These are phyloP conservation scores for Anguilla japonica DNA, from an alignment of 2,113 vertebrate species.

Conservation along the genomic window DNA sequence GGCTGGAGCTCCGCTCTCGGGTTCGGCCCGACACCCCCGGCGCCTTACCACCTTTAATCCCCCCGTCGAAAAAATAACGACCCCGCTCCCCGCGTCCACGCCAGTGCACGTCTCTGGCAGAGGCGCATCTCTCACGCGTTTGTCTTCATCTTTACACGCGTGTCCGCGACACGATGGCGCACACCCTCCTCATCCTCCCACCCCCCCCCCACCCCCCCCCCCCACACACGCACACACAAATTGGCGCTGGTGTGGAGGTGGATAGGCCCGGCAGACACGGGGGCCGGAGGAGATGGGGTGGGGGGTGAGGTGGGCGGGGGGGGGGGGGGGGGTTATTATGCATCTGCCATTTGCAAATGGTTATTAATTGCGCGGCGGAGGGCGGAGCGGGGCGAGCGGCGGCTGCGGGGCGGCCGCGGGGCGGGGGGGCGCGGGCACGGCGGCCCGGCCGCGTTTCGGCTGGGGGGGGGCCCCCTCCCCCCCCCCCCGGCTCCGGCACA, in stretches of 20 bases:
- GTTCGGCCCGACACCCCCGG: not conserved
- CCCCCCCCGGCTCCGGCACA: slow-evolving; percentile 60
- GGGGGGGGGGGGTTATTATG: slow-evolving; percentile 75
- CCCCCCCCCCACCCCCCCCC: slow-evolving; percentile 14
- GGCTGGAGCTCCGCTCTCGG: not conserved
- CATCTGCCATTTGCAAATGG: slow-evolving; percentile 93
- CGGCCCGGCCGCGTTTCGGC: slow-evolving; percentile 72
- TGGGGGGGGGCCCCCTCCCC: slow-evolving; percentile 44
- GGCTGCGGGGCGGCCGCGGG: slow-evolving; percentile 43
- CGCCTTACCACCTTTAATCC: not conserved
- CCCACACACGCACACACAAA: not conserved
- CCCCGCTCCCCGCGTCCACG: not conserved
- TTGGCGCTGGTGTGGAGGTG: slow-evolving; percentile 11
- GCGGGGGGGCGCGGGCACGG: slow-evolving; percentile 72
- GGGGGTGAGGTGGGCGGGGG: too few relatives aligned
- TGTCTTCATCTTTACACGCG: slow-evolving; percentile 34
- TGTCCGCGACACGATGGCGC: slow-evolving; percentile 15
- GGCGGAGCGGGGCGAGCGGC: slow-evolving; percentile 58
- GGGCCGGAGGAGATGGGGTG: slow-evolving; percentile 44
- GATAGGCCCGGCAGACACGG: slow-evolving; percentile 39
- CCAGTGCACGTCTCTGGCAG: not conserved
- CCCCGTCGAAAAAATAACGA: not conserved
- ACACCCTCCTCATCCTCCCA: not conserved
- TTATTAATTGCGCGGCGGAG: slow-evolving; percentile 85
- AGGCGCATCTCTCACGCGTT: not conserved